Evolutionary conservation across 1,140 invertebrate species (phyloP), one percentile per base, ranked within the genome.

Genomic region (Drosophila littoralis): DNA sequence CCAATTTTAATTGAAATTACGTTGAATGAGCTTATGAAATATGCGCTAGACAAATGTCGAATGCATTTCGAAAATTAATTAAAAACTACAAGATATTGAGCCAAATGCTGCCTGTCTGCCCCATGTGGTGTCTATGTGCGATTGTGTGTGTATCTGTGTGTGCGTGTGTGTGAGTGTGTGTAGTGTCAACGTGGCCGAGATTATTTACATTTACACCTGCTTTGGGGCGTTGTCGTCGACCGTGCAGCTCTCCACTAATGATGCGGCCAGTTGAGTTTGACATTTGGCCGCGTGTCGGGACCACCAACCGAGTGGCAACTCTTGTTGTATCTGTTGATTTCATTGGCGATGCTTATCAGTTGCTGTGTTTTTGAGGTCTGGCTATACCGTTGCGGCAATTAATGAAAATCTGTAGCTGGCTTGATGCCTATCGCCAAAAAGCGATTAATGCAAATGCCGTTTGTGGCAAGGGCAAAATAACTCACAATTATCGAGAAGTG

Each of bases 171-270:
- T 46, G 50, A 55, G 33, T 58, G 10, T 43, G 80, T 67, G 65
- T 60, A 81, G 79, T 73, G 79, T 74, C 75, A 78, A 82, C 55
- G 69, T 86, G 82, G 75, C 54, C 76, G 46, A 88, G 79, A 86
- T 86, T 86, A 86, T 86, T 86, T 82, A 86, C 82, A 88, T 86
- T 86, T 88, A 86, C 82, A 86, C 82, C 82, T 86, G 82, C 40
- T 61, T 48, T 43, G 50, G 55, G 50, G 64, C 63, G 70, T 48
- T 48, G 59, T 73, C 75, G 52, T 51, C 50, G 12, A 63, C 65
- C 54, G 45, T 58, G 52, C 52, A 54, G 81, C 61, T 64, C 70
- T 71, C 52, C 78, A 77, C 83, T 89, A 86, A 86, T 86, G 83
- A 86, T 81, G 75, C 83, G 69, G 36, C 84, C 75, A 68, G 36